Evolutionary conservation across 2,888 invertebrate species (phyloP).

Genomic region (Brachyopa scutellaris): DNA sequence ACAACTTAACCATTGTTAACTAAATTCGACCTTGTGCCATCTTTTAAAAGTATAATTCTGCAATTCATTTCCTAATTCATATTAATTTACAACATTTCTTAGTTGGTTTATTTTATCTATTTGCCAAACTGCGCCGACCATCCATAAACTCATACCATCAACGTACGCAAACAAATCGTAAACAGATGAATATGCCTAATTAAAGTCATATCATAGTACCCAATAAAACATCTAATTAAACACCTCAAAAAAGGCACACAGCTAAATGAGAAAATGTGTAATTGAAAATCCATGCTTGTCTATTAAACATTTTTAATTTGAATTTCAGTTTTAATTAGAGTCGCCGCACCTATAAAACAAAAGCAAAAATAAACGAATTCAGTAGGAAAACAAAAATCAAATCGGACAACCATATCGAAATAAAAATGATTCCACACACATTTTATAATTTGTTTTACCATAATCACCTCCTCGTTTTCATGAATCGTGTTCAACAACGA

Average conservation of each 20-base stretch:
- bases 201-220: conserved; percentile 8
- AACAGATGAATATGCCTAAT: neutral
- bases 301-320: conserved; percentile 17
- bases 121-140: neutral
- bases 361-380: too few relatives aligned
- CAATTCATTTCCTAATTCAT: neutral
- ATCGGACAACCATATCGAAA: conserved; percentile 6
- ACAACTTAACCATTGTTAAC: neutral
- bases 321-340: conserved; percentile 41
- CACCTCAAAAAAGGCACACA: neutral
- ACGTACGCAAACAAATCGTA: neutral
- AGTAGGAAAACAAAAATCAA: neutral
- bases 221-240: conserved; percentile 37
- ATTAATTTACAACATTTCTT: neutral
- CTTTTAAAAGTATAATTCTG: neutral
- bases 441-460: conserved; percentile 45
- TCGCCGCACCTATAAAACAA: neutral
- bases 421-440: conserved; percentile 25
- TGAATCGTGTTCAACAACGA: conserved; percentile 43
- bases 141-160: neutral
- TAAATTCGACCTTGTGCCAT: neutral
- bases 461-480: neutral
- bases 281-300: conserved; percentile 34
- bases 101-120: neutral
- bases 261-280: conserved; percentile 5